Evolutionary conservation across 2,888 invertebrate genomes (phyloP).

Genomic region (Drosophila hamatofila): DNA sequence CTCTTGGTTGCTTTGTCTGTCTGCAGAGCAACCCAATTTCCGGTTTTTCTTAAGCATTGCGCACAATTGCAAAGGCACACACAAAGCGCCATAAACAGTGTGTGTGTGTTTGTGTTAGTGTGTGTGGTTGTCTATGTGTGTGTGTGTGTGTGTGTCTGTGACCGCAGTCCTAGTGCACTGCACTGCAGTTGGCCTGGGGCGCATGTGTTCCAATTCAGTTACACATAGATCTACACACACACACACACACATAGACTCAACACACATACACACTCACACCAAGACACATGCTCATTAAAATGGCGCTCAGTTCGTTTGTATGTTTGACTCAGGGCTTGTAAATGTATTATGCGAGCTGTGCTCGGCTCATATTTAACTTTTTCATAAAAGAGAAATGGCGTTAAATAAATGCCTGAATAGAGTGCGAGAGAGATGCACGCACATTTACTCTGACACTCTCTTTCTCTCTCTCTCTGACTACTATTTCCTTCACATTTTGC

Average conservation of each 20-base stretch:
- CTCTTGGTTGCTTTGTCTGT: slow-evolving; percentile 59
- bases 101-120: slow-evolving; percentile 13
- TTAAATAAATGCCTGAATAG: slow-evolving; percentile 68
- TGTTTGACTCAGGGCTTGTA: slow-evolving; percentile 49
- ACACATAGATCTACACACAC: slow-evolving; percentile 18
- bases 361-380: slow-evolving; percentile 70
- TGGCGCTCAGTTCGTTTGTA: slow-evolving; percentile 60
- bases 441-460: not conserved
- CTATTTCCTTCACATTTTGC: not conserved
- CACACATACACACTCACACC: slow-evolving; percentile 2
- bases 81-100: slow-evolving; percentile 46
- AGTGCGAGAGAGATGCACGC: not conserved
- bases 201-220: slow-evolving; percentile 16
- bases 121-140: not conserved
- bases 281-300: slow-evolving; percentile 74
- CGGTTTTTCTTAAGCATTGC: slow-evolving; percentile 81
- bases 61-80: slow-evolving; percentile 68
- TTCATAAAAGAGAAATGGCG: slow-evolving; percentile 73
- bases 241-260: not conserved
- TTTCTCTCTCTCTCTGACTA: not conserved
- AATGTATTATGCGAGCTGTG: slow-evolving; percentile 68
- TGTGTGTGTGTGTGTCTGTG: slow-evolving; percentile 31
- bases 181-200: slow-evolving; percentile 52
- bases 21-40: slow-evolving; percentile 79
- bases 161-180: slow-evolving; percentile 74